These are phyloP conservation scores for Bryconaethiops microstoma DNA, from an alignment of 2,797 vertebrate species.

Conservation along the genomic window DNA sequence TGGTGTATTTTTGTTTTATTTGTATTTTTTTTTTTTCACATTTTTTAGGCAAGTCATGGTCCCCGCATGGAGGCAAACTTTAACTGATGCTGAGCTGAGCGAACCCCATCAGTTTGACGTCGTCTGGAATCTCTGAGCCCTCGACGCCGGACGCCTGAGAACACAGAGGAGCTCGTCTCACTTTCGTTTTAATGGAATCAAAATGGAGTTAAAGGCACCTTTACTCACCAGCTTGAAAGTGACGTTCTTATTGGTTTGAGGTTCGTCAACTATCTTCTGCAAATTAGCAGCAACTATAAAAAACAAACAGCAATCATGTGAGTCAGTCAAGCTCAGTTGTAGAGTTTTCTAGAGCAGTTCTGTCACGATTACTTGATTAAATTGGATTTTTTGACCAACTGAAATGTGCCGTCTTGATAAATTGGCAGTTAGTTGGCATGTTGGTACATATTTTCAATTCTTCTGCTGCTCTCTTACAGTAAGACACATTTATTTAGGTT, in stretches of 20 bases:
- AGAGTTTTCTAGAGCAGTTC: neutral
- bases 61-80: conserved; percentile 63
- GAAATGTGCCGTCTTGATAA: too few relatives aligned
- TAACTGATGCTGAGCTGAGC: conserved; percentile 99
- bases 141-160: conserved; percentile 91
- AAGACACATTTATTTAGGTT: too few relatives aligned
- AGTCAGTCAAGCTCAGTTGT: neutral
- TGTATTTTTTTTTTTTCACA: conserved; percentile 74
- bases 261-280: conserved; percentile 98
- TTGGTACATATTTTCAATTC: too few relatives aligned
- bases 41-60: conserved; percentile 80
- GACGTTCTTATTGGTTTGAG: conserved; percentile 93
- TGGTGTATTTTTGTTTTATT: conserved; percentile 65
- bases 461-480: too few relatives aligned
- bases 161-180: conserved; percentile 3
- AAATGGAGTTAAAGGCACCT: neutral
- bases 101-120: conserved; percentile 95
- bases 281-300: conserved; percentile 96
- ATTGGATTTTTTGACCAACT: too few relatives aligned
- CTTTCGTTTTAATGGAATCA: neutral
- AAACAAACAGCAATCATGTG: conserved; percentile 15
- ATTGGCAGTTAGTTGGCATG: too few relatives aligned
- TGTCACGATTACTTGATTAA: neutral
- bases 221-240: conserved; percentile 96
- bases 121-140: conserved; percentile 92